Conservation (phyloP, 1,140 invertebrate species). For the Agrypnia vestita region DNA sequence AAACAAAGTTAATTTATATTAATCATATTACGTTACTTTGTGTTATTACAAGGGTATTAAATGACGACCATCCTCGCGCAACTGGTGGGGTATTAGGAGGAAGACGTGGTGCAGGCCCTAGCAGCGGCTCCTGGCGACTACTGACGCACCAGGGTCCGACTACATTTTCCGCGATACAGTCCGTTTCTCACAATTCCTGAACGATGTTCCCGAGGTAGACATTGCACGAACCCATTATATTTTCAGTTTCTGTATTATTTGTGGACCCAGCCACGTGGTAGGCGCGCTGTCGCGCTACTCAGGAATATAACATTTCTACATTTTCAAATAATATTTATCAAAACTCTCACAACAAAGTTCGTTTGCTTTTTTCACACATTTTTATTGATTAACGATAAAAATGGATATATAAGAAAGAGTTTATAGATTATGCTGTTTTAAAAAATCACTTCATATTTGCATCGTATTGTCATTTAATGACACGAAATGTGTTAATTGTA, state of each 20-base stretch:
- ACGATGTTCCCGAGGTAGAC: constrained; percentile 51
- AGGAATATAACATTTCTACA: neutral
- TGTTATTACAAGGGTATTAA: too few species aligned
- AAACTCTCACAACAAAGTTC: neutral
- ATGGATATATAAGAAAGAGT: neutral
- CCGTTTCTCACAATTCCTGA: constrained; percentile 59
- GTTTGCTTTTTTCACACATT: neutral
- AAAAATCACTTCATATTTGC: too few species aligned
- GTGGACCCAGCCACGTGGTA: constrained; percentile 50
- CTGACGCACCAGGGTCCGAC: constrained; percentile 30
- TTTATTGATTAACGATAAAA: neutral
- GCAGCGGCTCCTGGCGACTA: neutral
- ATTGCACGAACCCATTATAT: constrained; percentile 60
- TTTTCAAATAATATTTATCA: neutral
- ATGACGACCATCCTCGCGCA: too few species aligned
- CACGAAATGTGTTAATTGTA: too few species aligned
- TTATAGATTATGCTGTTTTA: too few species aligned
- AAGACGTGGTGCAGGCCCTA: constrained; percentile 67
- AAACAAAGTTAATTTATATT: too few species aligned
- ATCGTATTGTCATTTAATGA: too few species aligned
- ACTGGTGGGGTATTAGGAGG: too few species aligned
- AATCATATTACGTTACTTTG: too few species aligned
- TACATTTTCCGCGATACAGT: constrained; percentile 60
- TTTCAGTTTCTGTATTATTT: constrained; percentile 62
- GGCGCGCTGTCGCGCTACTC: constrained; percentile 28